Evolutionary conservation across 2,888 invertebrate genomes (phyloP), one percentile per base, ranked within the genome.

Genomic region (Crioceris asparagi): DNA sequence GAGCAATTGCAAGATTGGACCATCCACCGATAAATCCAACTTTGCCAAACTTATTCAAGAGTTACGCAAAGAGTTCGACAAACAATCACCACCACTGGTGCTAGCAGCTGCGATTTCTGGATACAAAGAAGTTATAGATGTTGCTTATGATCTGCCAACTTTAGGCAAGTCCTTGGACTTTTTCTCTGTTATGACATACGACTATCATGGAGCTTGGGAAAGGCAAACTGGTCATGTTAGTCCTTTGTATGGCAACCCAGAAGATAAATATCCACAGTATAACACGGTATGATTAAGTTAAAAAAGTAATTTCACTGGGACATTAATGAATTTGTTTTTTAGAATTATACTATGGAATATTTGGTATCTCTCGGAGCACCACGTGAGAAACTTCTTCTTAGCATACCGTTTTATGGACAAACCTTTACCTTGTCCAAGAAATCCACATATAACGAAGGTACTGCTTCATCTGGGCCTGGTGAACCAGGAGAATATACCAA

Each of bases 141-240:
- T 77, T 8, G 90, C 85, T 0, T 93, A 92, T 54, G 88, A 92
- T 48, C 67, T 91, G 1, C 68, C 73, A 0, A 64, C 72, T 2
- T 67, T 91, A 27, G 82, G 82, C 0, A 68, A 71, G 33, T 68
- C 77, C 25, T 75, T 78, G 0, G 84, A 88, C 51, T 88, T 86
- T 58, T 69, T 88, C 57, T 83, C 85, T 4, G 77, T 87, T 0
- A 88, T 88, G 87, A 78, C 80, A 0, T 90, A 87, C 49, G 90
- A 90, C 57, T 88, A 87, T 57, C 88, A 90, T 49, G 88, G 88
- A 0, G 78, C 84, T n/a, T 88, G 88, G 88, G 88, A 90, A 57
- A 65, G 71, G 11, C 68, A 68, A 43, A 84, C 86, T 0, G 83
- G 83, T 0, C 88, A 90, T 56, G 79, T 87, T 7, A 83, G 87